These are phyloP conservation scores for Cordilura impudica DNA, from an alignment of 2,888 invertebrate species.

Conservation along the genomic window DNA sequence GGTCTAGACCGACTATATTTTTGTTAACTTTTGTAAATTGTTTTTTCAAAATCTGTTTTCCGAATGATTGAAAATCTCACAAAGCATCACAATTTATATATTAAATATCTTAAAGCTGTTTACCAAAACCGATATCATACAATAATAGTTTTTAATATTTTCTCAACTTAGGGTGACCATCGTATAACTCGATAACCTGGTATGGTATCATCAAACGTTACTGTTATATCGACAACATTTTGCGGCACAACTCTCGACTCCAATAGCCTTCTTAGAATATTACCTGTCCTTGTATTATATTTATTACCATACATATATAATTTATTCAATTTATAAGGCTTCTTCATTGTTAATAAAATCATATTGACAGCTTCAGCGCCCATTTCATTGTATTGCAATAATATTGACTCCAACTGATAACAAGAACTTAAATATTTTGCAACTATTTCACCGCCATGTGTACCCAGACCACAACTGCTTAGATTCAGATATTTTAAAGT, in stretches of 20 bases:
- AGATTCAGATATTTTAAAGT: conserved; percentile 70
- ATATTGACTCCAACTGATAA: conserved; percentile 67
- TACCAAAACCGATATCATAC: no score
- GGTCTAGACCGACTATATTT: no score
- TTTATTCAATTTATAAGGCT: conserved; percentile 67
- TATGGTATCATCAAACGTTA: conserved; percentile 68
- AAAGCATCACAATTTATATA: no score
- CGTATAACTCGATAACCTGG: conserved; percentile 71
- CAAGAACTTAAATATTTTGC: conserved; percentile 69
- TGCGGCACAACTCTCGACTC: conserved; percentile 68
- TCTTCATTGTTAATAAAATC: conserved; percentile 71
- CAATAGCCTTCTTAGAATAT: conserved; percentile 69
- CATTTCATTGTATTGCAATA: conserved; percentile 72
- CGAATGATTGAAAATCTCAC: no score
- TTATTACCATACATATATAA: conserved; percentile 72
- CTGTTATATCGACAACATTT: conserved; percentile 67
- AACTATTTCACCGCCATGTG: conserved; percentile 73
- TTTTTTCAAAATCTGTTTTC: no score
- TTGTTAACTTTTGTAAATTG: no score
- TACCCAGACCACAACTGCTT: conserved; percentile 70
- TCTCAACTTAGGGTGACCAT: not conserved
- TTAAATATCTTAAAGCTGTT: no score
- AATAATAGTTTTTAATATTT: no score
- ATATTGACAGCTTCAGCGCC: conserved; percentile 65
- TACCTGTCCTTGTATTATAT: conserved; percentile 67